Evolutionary conservation across 2,797 vertebrate species (phyloP), one percentile per base, ranked within the genome.

Genomic region (Parotocinclus haroldoi): DNA sequence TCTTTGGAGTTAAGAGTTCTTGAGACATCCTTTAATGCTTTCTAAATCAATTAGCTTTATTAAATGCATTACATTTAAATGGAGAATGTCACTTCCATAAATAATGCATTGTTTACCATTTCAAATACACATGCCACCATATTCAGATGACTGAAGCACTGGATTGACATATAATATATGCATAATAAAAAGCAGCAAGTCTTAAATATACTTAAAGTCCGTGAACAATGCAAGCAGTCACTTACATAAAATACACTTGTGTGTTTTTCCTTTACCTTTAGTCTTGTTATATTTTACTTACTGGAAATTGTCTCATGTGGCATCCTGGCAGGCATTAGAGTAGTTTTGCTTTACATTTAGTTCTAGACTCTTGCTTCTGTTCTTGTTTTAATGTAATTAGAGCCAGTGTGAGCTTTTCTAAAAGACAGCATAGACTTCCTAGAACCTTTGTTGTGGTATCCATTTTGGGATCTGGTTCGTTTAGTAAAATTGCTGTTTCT

Each of bases 11-110:
- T 81, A 81, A 87, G 86, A 84, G 59, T 83, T 88, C 80, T 86
- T 74, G 70, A 84, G 83, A 80, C 85, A 86, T 85, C 81, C 76
- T 88, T n/a, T 79, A 87, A 76, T 80, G 75, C 89, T 92, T 93
- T 86, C 84, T 89, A 87, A 91, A 92, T 89, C 86, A 89, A 85
- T 91, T 91, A 86, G 14, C 68, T 84, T 80, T 86, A 81, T 84
- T 86, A 87, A 78, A 83, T 85, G 83, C 80, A 72, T 81, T 81
- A 85, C 86, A 74, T 84, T 86, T 78, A 85, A 84, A 87, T 82
- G 14, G 45, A 50, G 50, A 53, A 45, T 1, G 5, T 71, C 48
- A 51, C 27, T 73, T 72, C 78, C 71, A 79, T 75, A 78, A 37
- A 7, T n/a, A n/a, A n/a, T n/a, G n/a, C n/a, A n/a, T 68, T 60